phyloP scores from a whole-genome alignment of 2,113 vertebrate genomes.

The Calyptomena viridis region DNA sequence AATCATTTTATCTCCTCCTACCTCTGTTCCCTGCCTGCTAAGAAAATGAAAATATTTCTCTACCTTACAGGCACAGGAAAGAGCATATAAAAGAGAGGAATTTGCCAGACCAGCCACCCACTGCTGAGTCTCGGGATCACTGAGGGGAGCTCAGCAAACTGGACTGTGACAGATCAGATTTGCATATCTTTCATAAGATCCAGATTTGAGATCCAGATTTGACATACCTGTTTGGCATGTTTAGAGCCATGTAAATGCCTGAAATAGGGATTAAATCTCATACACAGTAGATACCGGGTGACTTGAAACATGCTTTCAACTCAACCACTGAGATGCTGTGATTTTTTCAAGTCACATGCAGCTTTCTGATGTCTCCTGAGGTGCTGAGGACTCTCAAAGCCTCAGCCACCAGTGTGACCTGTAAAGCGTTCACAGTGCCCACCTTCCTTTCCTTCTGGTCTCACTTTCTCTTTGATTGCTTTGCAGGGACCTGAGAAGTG shows the following conservation, averaged over 20 bases:
- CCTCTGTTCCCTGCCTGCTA: background rate
- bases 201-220: background rate
- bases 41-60: background rate
- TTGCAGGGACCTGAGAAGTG: background rate
- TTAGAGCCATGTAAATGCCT: background rate
- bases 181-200: too few species aligned
- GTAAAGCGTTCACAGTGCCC: rapidly evolving
- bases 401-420: background rate
- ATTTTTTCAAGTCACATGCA: background rate
- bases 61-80: background rate
- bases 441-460: background rate
- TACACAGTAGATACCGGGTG: background rate
- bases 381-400: background rate
- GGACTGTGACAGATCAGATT: background rate
- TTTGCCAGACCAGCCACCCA: background rate
- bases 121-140: background rate
- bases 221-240: background rate
- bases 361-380: background rate
- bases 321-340: background rate
- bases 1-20: background rate
- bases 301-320: background rate
- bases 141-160: background rate
- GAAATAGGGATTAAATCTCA: background rate
- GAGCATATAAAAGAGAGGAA: background rate
- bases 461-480: background rate